Evolutionary conservation across 2,888 invertebrate species (phyloP), one percentile per base, ranked within the genome.

Genomic region (Acleris laterana): DNA sequence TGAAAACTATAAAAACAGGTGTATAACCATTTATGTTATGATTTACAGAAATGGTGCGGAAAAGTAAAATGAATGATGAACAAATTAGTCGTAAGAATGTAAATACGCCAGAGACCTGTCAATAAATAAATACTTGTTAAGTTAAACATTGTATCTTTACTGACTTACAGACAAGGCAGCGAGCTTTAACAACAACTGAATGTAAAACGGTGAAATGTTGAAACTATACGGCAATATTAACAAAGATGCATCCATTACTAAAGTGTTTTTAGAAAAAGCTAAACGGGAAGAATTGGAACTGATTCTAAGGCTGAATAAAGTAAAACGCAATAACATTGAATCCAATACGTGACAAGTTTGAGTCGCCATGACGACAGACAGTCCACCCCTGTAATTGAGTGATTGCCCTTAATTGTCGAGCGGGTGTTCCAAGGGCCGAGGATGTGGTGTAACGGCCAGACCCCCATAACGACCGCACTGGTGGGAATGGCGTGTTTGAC

Each of bases 341-440:
- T 38, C 3, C 13, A 38, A 11, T 38, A 38, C 38, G 38, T 38
- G 38, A 38, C 7, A 38, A 38, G 60, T 20, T 11, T 9, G 13
- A 51, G 66, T 66, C 22, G 28, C 52, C 56, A 57, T 66, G 50
- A 61, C 53, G 64, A 63, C 59, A 32, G 38, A 74, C 74, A 71
- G 72, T 64, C 69, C 71, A 71, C 72, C 77, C 82, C 79, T 69
- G 68, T 87, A 86, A 89, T 87, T 86, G 85, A 84, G 87, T 87
- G 83, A 89, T 88, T 88, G 81, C 70, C 72, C 77, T 77, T 88
- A 87, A 88, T 89, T 87, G 80, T 68, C 74, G 68, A 74, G 72
- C 60, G 75, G 81, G 71, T 80, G 78, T 83, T 85, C 82, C 73
- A 75, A 81, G 70, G 75, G 70, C 80, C 69, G 76, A 79, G 80